Conservation (phyloP, 2,888 invertebrate species). For the Rapana venosa region DNA sequence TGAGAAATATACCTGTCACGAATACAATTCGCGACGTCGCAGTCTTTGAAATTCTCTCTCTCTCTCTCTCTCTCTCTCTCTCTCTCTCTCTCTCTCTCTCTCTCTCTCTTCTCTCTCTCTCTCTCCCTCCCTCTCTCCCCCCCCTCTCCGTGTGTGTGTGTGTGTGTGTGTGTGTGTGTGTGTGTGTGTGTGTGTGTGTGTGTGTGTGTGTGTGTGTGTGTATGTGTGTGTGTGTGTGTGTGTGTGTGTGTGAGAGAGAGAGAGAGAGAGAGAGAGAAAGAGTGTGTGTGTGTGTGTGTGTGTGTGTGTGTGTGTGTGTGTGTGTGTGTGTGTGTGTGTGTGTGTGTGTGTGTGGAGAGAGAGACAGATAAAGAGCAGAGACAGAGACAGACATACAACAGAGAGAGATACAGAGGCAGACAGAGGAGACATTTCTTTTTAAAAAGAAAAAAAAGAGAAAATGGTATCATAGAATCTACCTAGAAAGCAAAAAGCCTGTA, state of each 20-base stretch:
- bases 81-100: too few species aligned
- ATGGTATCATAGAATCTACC: too few species aligned
- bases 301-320: background rate
- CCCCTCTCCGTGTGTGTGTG: background rate
- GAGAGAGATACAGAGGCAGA: too few species aligned
- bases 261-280: background rate
- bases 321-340: background rate
- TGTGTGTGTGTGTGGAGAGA: background rate
- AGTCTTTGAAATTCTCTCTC: too few species aligned
- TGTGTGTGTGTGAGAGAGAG: background rate
- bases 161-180: background rate
- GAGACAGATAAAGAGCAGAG: background rate
- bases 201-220: conserved; percentile 5
- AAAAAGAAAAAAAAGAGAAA: too few species aligned
- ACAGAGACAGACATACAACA: too few species aligned
- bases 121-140: background rate
- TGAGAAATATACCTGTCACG: background rate
- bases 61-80: too few species aligned
- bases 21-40: too few species aligned
- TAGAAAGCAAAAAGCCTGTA: too few species aligned
- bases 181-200: conserved; percentile 2
- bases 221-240: conserved; percentile 13
- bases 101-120: background rate
- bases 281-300: conserved; percentile 26
- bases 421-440: too few species aligned